Evolutionary conservation across 2,113 vertebrate genomes (phyloP), one percentile per base, ranked within the genome.

Genomic region (Sinocyclocheilus anshuiensis): DNA sequence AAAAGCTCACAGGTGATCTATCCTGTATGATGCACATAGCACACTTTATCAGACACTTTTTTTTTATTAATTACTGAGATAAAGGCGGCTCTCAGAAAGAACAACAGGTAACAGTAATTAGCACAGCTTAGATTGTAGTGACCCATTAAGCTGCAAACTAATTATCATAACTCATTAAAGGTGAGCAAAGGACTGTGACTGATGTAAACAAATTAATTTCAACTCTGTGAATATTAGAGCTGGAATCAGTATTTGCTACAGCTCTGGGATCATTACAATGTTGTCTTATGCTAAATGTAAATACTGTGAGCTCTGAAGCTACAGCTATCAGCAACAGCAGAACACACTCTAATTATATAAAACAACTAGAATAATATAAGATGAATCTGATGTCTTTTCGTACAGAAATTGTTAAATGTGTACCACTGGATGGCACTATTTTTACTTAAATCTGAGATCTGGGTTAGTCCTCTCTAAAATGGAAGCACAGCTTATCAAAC

Each of bases 381-480:
- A 50, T 50, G 1, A 63, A 24, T 63, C 13, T 13, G 12, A 24
- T 6, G 2, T 6, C 63, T 65, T 26, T 65, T 7, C 29, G 20
- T 39, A 10, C 57, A 39, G 59, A 75, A 84, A 84, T 57, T 53
- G 29, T 42, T 67, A 33, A 36, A 9, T 55, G 0, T 29, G 12
- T 1, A 65, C 90, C 94, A 94, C 93, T 92, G 85, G 94, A 90
- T 93, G 94, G 93, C 94, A 93, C 87, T 95, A 89, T 88, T 91
- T 87, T 92, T 92, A 61, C 83, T 86, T 72, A 39, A 84, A 81
- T 86, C 61, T 80, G 15, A 63, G 89, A 67, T 87, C 88, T 86
- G 71, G 91, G 86, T 45, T 57, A 26, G 63, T 82, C 84, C 83
- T 74, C 86, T 89, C n/a, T 29, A 67, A 65, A 87, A 88, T 85